These are phyloP conservation scores for Steinernema khuongi DNA, from an alignment of 1,140 invertebrate species.

Conservation along the genomic window DNA sequence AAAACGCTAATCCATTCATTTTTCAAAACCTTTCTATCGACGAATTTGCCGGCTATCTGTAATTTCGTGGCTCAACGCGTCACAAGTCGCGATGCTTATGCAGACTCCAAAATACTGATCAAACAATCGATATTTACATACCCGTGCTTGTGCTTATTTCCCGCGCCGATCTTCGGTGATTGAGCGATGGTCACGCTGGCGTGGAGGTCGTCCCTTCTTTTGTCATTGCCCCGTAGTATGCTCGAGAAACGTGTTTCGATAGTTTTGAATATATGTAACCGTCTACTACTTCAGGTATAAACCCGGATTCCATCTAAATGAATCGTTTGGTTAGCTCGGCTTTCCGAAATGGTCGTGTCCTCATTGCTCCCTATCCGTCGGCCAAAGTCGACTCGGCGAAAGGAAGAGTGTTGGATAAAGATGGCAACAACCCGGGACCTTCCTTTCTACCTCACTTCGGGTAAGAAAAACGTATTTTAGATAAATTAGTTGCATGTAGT, in stretches of 20 bases:
- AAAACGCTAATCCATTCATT: no score
- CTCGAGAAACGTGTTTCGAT: not conserved
- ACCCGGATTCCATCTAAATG: not conserved
- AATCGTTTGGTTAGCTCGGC: not conserved
- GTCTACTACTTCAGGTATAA: not conserved
- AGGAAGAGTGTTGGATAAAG: not conserved
- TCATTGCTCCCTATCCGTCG: not conserved
- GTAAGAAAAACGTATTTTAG: no score
- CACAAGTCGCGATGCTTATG: no score
- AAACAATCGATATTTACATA: slow-evolving; percentile 5
- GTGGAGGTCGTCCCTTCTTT: not conserved
- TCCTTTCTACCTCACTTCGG: not conserved
- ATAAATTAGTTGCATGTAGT: no score
- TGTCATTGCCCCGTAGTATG: not conserved
- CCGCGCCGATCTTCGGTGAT: not conserved
- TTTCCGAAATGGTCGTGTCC: not conserved
- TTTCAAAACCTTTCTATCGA: no score
- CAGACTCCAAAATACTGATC: no score
- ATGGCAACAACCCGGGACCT: not conserved
- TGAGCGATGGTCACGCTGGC: not conserved
- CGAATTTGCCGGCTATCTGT: no score
- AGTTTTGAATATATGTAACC: not conserved
- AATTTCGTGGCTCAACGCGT: no score
- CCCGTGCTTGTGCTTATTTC: not conserved
- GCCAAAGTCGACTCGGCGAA: not conserved